These are phyloP conservation scores for Macrosteles quadrilineatus DNA, from an alignment of 1,140 invertebrate species.

Conservation along the genomic window DNA sequence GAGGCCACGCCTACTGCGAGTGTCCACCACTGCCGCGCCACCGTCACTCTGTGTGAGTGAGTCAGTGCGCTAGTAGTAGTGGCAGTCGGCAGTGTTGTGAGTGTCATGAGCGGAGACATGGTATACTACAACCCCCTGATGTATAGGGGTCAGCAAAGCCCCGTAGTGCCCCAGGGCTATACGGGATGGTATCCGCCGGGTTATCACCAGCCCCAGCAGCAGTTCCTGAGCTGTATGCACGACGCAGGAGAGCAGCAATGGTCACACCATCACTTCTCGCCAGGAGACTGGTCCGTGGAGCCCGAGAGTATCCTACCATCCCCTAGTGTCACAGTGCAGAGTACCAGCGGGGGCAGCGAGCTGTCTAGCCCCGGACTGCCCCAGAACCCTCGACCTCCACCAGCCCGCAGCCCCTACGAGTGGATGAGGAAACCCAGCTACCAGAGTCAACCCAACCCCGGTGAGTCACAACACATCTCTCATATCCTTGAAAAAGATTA, in stretches of 20 bases:
- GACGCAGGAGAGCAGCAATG: slow-evolving; percentile 31
- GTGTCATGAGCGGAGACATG: slow-evolving; percentile 11
- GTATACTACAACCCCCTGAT: slow-evolving; percentile 26
- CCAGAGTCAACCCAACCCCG: slow-evolving; percentile 77
- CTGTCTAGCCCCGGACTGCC: slow-evolving; percentile 12
- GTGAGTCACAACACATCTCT: slow-evolving; percentile 56
- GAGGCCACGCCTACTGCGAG: not conserved
- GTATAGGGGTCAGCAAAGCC: slow-evolving; percentile 14
- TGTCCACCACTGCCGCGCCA: no score
- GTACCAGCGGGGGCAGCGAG: slow-evolving; percentile 8
- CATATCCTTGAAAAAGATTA: no score
- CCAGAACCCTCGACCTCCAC: slow-evolving; percentile 55
- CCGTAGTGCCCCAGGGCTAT: not conserved
- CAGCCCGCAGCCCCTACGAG: slow-evolving; percentile 75
- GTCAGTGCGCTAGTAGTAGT: no score
- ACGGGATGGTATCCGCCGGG: slow-evolving; percentile 17
- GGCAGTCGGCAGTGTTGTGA: not conserved
- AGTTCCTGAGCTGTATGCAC: slow-evolving; percentile 41
- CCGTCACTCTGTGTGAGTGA: no score
- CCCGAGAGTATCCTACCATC: slow-evolving; percentile 29
- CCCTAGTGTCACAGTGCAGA: slow-evolving; percentile 26
- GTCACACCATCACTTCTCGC: slow-evolving; percentile 24
- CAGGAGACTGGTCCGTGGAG: slow-evolving; percentile 24
- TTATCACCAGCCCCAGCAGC: slow-evolving; percentile 32
- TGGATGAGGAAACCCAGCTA: slow-evolving; percentile 90